phyloP scores from a whole-genome alignment of 1,140 invertebrate species.

The Dufourea novaeangliae region DNA sequence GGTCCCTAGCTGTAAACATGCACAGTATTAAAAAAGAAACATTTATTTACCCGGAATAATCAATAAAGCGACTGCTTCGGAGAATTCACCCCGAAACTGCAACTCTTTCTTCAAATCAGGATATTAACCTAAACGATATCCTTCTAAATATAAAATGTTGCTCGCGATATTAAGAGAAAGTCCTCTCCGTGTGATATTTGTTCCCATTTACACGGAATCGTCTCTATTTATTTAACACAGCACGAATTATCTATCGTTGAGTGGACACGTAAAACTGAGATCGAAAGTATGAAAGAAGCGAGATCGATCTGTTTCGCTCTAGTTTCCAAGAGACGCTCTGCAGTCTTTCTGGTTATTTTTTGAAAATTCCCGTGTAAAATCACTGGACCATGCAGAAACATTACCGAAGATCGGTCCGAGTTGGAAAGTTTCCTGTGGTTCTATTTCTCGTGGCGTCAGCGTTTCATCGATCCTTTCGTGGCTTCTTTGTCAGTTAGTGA shows the following conservation, averaged over 20 bases:
- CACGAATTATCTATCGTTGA: not conserved
- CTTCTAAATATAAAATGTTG: not conserved
- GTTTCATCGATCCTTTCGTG: conserved; percentile 17
- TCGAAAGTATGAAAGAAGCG: conserved; percentile 21
- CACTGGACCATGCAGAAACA: conserved; percentile 28
- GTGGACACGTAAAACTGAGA: not conserved
- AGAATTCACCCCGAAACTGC: not conserved
- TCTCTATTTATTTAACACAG: conserved; percentile 18
- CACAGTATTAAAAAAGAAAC: too few species aligned
- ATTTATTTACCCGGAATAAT: too few species aligned
- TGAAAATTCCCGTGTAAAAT: not conserved
- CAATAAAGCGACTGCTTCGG: too few species aligned
- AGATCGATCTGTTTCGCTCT: conserved; percentile 33
- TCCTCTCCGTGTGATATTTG: not conserved
- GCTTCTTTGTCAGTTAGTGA: not conserved
- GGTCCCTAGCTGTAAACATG: too few species aligned
- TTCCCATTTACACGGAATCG: not conserved
- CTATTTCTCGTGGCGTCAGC: conserved; percentile 53
- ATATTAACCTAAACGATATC: conserved; percentile 8
- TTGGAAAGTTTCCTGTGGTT: conserved; percentile 60
- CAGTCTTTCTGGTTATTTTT: not conserved
- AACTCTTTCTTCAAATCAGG: not conserved
- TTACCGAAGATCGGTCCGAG: conserved; percentile 58
- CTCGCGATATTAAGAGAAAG: conserved; percentile 17
- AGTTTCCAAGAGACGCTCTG: conserved; percentile 4